Base-by-base conservation (phyloP, 2,888 invertebrate genomes). In the Buathra laborator region DNA sequence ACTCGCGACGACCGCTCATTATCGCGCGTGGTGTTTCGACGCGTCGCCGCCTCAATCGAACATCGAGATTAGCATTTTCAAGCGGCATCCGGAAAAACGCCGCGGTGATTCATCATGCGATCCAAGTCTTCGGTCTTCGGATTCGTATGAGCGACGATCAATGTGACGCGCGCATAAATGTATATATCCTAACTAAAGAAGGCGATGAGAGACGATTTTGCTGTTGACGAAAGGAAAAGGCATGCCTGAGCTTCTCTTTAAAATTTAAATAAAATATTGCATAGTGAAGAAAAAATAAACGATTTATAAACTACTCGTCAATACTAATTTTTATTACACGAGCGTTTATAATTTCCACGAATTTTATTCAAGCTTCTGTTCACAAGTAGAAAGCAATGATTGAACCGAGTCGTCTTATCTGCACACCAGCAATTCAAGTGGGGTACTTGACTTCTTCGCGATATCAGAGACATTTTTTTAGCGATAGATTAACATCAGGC, bases 61-160 rank as follows among this genome's bases (percentile, higher is more conserved):
- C 46, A 66, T 24, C 51, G 44, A 64, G 37, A 80, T 83, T 83
- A 70, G 79, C 83, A 83, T 79, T 83, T 83, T 79, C 70, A 71
- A 75, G 75, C 83, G 79, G 75, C 79, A 83, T 83, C 79, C 83
- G 83, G 79, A 83, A 75, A 37, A 83, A 79, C 70, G 64, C 83
- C 37, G 29, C 48, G 70, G 66, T 79, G 83, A 83, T 79, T 75
- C 79, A 83, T 79, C 62, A 53, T 66, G 71, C 53, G 64, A 19
- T 76, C 46, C 77, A 62, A 78, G 37, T 68, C 78, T 72, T 37
- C 53, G 14, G 12, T 37, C 37, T 29, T 64, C 29, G 16, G 51
- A 44, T 77, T 29, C 64, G 43, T 46, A 1, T 32, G 62, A 59
- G 51, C 68, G 16, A 46, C 68, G 12, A 43, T 16, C 66, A 12